These are phyloP conservation scores for Apotomis turbidana DNA, from an alignment of 2,888 invertebrate genomes.

Conservation along the genomic window DNA sequence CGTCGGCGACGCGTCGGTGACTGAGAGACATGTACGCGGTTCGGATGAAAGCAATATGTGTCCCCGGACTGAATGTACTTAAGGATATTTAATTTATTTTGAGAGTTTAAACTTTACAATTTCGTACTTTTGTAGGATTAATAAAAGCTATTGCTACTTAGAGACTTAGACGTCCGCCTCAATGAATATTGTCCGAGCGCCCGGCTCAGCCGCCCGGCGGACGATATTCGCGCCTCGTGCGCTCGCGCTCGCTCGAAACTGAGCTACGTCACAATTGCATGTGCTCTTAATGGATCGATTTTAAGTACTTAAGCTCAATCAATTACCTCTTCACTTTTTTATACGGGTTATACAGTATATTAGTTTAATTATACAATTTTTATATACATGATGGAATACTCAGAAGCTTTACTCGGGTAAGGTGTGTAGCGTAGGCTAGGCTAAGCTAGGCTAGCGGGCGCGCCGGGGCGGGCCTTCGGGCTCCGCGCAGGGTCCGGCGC, in stretches of 20 bases:
- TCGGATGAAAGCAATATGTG: conserved; percentile 75
- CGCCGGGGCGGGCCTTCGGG: conserved; percentile 66
- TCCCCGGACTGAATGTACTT: conserved; percentile 79
- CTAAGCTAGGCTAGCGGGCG: conserved; percentile 58
- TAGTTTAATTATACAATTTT: conserved; percentile 83
- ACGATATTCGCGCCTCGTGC: conserved; percentile 45
- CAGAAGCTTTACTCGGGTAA: conserved; percentile 83
- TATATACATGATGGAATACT: conserved; percentile 82
- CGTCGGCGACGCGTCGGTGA: conserved; percentile 67
- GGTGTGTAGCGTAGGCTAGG: conserved; percentile 73
- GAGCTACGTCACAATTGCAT: conserved; percentile 57
- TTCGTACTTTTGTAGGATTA: conserved; percentile 79
- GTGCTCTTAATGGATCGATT: conserved; percentile 75
- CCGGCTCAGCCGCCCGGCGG: conserved; percentile 25
- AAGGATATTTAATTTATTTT: conserved; percentile 83
- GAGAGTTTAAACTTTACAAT: conserved; percentile 79
- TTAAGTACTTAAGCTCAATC: conserved; percentile 83
- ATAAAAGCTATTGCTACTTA: conserved; percentile 55
- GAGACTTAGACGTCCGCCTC: conserved; percentile 77
- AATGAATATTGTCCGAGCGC: conserved; percentile 33
- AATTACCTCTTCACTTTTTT: conserved; percentile 83
- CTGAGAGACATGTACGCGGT: conserved; percentile 69
- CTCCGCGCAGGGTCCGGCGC: conserved; percentile 80
- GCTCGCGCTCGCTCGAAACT: conserved; percentile 52
- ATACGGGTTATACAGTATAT: conserved; percentile 82